phyloP scores from a whole-genome alignment of 1,140 invertebrate species.

The Orius insidiosus region DNA sequence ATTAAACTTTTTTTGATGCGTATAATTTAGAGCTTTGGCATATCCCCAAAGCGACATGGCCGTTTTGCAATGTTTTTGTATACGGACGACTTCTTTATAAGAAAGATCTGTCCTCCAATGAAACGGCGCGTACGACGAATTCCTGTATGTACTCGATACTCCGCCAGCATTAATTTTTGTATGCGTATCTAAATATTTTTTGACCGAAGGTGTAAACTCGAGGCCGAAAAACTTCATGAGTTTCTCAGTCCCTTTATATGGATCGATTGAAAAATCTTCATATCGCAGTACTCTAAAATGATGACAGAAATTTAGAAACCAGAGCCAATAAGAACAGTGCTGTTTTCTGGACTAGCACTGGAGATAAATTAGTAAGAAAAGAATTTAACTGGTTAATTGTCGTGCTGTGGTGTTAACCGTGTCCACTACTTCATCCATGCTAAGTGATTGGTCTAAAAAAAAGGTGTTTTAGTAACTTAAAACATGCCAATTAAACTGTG shows the following conservation, averaged over 20 bases:
- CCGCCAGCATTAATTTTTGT: constrained; percentile 60
- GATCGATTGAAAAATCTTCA: constrained; percentile 65
- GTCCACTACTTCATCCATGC: too few relatives aligned
- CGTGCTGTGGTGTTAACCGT: too few relatives aligned
- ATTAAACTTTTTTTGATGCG: constrained; percentile 35
- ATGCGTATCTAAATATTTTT: constrained; percentile 59
- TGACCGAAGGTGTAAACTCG: constrained; percentile 45
- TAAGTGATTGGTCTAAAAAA: too few relatives aligned
- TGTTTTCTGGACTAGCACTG: too few relatives aligned
- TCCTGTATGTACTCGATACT: constrained; percentile 64
- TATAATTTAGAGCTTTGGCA: constrained; percentile 29
- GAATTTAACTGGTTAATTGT: too few relatives aligned
- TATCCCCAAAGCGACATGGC: constrained; percentile 76
- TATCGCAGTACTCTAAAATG: constrained; percentile 55
- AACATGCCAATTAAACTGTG: too few relatives aligned
- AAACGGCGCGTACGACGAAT: constrained; percentile 65
- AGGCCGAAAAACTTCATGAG: constrained; percentile 61
- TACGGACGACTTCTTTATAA: constrained; percentile 44
- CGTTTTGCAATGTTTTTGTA: constrained; percentile 42
- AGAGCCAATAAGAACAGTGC: too few relatives aligned
- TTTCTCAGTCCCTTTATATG: constrained; percentile 47
- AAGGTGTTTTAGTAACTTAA: too few relatives aligned
- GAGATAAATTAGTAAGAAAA: too few relatives aligned
- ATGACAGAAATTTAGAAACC: too few relatives aligned
- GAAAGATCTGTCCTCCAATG: constrained; percentile 60